Evolutionary conservation across 2,888 invertebrate species (phyloP), one percentile per base, ranked within the genome.

Genomic region (Ernsta delagoae): DNA sequence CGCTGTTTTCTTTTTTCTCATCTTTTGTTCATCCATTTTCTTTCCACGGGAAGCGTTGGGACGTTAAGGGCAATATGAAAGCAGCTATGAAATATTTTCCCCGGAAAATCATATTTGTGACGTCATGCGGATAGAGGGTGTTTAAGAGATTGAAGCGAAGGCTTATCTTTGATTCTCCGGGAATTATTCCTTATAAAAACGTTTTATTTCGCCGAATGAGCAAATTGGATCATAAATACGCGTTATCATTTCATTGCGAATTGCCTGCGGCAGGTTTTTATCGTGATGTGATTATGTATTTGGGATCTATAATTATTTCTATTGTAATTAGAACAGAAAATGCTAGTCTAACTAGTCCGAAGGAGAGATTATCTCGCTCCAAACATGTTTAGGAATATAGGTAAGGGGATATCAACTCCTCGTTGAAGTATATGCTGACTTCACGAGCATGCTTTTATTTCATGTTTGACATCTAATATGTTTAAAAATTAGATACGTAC

Each of bases 31-130:
- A 62, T 68, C 36, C 57, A 62, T 57, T 68, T 68, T 57, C 56
- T 65, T 61, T 57, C 34, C 36, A n/a, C 36, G 39, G 60, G 60
- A 61, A 54, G 57, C 62, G 61, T 24, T 39, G 65, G n/a, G 67
- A 61, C 61, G 68, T 48, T 67, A 67, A 67, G 48, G 62, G 62
- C 48, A 62, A 68, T 68, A 68, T 50, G 68, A 62, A 45, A 16
- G 62, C 57, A 57, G 62, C 61, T 16, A 68, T 53, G 66, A 60
- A 60, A 66, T 45, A 62, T 62, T 68, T 62, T 62, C 39, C 57
- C 43, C 39, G 67, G 56, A 68, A 67, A 68, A 68, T 68, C 56
- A 68, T 56, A 68, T 62, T 61, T 68, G 67, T 56, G 67, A 68
- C 61, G 67, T 57, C 60, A 68, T 48, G 61, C 60, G 67, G 61